Conservation (phyloP, 1,140 invertebrate genomes). For the Ptiloglossa arizonensis region DNA sequence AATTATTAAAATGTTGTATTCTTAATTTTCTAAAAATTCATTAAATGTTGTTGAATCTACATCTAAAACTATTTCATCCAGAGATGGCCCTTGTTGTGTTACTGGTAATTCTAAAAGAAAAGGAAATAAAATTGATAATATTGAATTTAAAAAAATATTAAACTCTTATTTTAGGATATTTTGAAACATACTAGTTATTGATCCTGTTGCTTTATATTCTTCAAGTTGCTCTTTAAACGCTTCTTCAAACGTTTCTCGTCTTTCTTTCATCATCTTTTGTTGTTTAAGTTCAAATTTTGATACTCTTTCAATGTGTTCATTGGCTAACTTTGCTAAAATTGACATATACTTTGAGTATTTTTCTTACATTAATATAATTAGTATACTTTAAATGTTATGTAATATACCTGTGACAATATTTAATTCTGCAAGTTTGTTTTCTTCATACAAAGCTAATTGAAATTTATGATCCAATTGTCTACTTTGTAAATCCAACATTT, state of each 20-base stretch:
- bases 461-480: conserved; percentile 85
- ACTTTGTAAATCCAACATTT: conserved; percentile 85
- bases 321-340: conserved; percentile 82
- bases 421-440: conserved; percentile 84
- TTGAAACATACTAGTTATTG: conserved; percentile 83
- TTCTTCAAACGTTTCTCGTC: conserved; percentile 86
- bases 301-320: conserved; percentile 83
- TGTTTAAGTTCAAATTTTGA: conserved; percentile 83
- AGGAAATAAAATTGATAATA: conserved; percentile 27
- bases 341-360: conserved; percentile 52
- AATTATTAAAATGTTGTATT: background rate
- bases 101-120: conserved; percentile 72
- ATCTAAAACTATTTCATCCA: conserved; percentile 83
- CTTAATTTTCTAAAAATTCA: conserved; percentile 81
- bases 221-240: conserved; percentile 87
- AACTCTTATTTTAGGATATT: conserved; percentile 25
- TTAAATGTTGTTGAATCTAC: conserved; percentile 81
- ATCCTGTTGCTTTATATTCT: conserved; percentile 85
- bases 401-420: conserved; percentile 83
- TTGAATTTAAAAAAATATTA: conserved; percentile 33
- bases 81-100: conserved; percentile 72
- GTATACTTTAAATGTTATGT: conserved; percentile 75
- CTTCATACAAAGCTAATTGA: conserved; percentile 85
- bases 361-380: background rate
- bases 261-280: conserved; percentile 83